Evolutionary conservation across 2,113 vertebrate genomes (phyloP).

Genomic region (Coptodon rendalli): DNA sequence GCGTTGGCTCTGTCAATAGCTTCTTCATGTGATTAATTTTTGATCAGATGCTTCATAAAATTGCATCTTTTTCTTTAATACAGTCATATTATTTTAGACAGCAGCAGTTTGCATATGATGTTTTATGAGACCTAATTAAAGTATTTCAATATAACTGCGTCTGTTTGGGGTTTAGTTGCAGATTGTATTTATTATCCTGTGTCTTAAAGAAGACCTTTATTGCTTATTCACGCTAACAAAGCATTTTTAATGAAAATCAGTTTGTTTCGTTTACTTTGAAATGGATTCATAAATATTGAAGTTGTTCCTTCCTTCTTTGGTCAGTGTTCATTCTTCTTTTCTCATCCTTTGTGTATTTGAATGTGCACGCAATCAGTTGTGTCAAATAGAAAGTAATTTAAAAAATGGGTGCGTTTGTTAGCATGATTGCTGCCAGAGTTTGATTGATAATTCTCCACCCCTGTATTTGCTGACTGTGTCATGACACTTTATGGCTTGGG

Average conservation of each 20-base stretch:
- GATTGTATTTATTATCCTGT: background rate
- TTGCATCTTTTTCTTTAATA: background rate
- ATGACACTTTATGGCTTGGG: background rate
- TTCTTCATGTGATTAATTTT: background rate
- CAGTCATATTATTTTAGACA: background rate
- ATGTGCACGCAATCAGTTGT: background rate
- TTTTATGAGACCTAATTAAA: slow-evolving; percentile 16
- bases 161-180: background rate
- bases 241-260: background rate
- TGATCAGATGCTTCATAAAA: background rate
- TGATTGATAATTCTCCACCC: background rate
- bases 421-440: background rate
- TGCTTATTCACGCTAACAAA: background rate
- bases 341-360: background rate
- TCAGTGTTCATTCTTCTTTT: background rate
- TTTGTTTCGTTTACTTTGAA: background rate
- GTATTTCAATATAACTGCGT: background rate
- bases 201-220: background rate
- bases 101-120: background rate
- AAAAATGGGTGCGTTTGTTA: background rate
- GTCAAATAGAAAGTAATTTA: background rate
- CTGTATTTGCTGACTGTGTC: background rate
- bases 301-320: background rate
- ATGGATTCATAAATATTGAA: background rate
- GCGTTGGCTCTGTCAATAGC: background rate